Percentiles rank a stretch among this genome's conserved stretches.
Conservation (phyloP, 2,797 vertebrate species). For the Graptemys geographica region DNA sequence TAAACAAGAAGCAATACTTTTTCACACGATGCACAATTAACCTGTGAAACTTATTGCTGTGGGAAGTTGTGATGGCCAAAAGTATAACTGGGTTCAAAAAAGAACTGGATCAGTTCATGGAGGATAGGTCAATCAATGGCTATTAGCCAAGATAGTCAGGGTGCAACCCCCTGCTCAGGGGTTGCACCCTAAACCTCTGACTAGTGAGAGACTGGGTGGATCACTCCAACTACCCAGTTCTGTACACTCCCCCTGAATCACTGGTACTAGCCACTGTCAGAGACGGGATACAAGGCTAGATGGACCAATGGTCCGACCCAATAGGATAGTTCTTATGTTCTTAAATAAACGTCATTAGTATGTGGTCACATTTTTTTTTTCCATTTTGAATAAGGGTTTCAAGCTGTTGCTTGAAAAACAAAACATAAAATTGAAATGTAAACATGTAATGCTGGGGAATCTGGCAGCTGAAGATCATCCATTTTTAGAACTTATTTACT, state of each 20-base stretch:
- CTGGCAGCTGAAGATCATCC: neutral
- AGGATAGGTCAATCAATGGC: neutral
- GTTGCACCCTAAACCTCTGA: neutral
- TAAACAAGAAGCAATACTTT: too few species aligned
- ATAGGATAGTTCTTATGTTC: neutral
- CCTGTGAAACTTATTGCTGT: too few species aligned
- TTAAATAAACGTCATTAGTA: neutral
- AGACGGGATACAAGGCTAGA: neutral
- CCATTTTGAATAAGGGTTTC: too few species aligned
- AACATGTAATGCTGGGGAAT: neutral
- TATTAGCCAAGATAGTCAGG: neutral
- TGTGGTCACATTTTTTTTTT: neutral
- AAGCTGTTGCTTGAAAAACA: too few species aligned
- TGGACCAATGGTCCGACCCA: neutral
- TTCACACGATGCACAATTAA: too few species aligned
- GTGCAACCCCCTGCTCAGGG: neutral
- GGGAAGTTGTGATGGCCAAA: too few species aligned
- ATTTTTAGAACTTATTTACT: neutral
- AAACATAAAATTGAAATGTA: neutral
- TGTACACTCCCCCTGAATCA: neutral
- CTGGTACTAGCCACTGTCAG: neutral
- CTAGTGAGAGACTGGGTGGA: neutral
- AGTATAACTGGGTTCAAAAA: neutral
- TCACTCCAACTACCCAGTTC: neutral
- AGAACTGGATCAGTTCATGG: neutral